Evolutionary conservation across 2,888 invertebrate species (phyloP), one percentile per base, ranked within the genome.

Genomic region (Pantelozetes paolii): DNA sequence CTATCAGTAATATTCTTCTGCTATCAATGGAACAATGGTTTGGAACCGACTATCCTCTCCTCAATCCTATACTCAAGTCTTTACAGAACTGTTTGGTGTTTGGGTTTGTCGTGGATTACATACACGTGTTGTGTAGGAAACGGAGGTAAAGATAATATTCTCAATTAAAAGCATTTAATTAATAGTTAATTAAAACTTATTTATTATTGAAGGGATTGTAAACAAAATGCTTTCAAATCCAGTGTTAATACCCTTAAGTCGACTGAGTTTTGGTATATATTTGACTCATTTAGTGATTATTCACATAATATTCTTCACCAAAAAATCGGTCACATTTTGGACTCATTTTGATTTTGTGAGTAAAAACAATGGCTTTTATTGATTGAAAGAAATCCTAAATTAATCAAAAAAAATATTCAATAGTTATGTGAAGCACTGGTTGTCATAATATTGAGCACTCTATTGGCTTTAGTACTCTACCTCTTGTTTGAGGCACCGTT

Each of bases 101-200:
- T 76, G 1, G 77, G 76, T 15, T 40, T 77, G 20, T 71, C 76
- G 18, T 77, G 77, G 77, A 75, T 77, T 26, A 75, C 76, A 8
- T 70, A 75, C n/a, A 73, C 75, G 20, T 77, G 77, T 67, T 75
- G 73, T 8, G 70, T 74, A 23, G 77, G 76, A 30, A 74, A 74
- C 42, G 77, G 77, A 75, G 76, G 77, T 77, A 11, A n/a, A 13
- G 30, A 59, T 59, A 48, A n/a, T 6, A 57, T 28, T 13, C 13
- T 20, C 23, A 54, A n/a, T 26, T 6, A 54, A 2, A 54, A 26
- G 13, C 26, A 54, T 54, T 11, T 23, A n/a, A n/a, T 6, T 1
- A 18, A 59, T 59, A 2, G 59, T n/a, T 59, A 15, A 59, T 28
- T 59, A 1, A 1, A 57, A 59, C 48, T 6, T 9, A n/a, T n/a